Base-by-base conservation (phyloP, 2,113 vertebrate genomes). In the Illadopsis cleaveri region DNA sequence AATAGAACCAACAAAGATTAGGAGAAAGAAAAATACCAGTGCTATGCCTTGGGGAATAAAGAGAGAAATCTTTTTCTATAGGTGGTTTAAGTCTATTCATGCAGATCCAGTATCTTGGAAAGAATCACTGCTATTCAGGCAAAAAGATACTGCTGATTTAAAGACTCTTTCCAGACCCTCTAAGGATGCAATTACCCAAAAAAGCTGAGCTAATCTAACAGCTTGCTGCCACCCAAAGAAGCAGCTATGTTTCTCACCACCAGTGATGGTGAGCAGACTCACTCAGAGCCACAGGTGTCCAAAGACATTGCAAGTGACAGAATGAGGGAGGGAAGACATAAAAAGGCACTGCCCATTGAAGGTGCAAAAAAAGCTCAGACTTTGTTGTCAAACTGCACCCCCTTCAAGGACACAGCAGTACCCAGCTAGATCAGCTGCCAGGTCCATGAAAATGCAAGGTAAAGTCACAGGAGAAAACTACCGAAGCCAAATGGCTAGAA, bases 21-120 rank as follows among this genome's bases (percentile, higher is more conserved):
- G 40, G 31, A 94, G 48, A 92, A 90, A 76, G 35, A 76, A 68
- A 86, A 77, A 87, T 54, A 85, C 9, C 16, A 64, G 33, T 8
- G 57, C 51, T 86, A 40, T 10, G 37, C 50, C 73, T 89, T 37
- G 30, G 22, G 37, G 51, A 92, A 80, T 1, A 92, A 57, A 84
- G 90, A 72, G 21, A 81, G 27, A 70, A 94, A 45, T 33, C 33
- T 88, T 93, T 82, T 68, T 88, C 85, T 92, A 62, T 70, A 88
- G 58, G 42, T 88, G 62, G 50, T 90, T 95, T 94, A 95, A 94
- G 54, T 37, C 85, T 77, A 80, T 86, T 97, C 33, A 72, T 20
- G 37, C 58, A 77, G 54, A 77, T 61, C 21, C 82, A 93, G 48
- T 40, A 65, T 76, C 62, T 89, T 77, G 27, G 28, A 94, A 91